phyloP scores from a whole-genome alignment of 2,113 vertebrate species.

The Cavia aperea region DNA sequence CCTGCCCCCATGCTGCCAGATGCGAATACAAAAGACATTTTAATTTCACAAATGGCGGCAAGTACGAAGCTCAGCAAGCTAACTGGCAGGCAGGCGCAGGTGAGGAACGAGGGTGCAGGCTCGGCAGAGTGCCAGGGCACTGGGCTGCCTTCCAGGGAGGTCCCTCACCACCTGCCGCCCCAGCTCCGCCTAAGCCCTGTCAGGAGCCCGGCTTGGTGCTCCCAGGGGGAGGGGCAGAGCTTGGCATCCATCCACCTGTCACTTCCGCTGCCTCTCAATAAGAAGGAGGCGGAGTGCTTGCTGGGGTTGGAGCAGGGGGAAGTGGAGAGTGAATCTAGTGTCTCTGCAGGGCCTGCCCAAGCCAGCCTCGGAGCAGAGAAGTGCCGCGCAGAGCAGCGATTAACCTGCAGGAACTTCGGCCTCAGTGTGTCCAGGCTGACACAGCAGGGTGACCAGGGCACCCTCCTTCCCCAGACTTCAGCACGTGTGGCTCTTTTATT shows the following conservation, averaged over 20 bases:
- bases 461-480: not conserved
- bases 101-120: not conserved
- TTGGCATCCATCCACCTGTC: not conserved
- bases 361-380: not conserved
- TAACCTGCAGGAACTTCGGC: fast-evolving
- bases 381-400: not conserved
- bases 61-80: not conserved
- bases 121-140: not conserved
- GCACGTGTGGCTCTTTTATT: fast-evolving
- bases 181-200: not conserved
- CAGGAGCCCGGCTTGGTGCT: not conserved
- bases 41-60: slow-evolving; percentile 31
- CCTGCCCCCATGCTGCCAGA: not conserved
- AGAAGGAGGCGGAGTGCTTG: not conserved
- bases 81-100: not conserved
- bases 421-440: not conserved
- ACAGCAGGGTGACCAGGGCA: not conserved
- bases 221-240: not conserved
- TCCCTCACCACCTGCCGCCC: not conserved
- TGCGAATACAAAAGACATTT: not conserved
- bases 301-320: not conserved
- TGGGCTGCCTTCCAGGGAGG: slow-evolving; percentile 28
- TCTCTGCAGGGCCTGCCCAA: not conserved
- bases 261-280: not conserved
- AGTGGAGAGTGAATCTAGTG: no score